phyloP scores from a whole-genome alignment of 2,797 vertebrate genomes.

The Scolopax bukidnonensis region DNA sequence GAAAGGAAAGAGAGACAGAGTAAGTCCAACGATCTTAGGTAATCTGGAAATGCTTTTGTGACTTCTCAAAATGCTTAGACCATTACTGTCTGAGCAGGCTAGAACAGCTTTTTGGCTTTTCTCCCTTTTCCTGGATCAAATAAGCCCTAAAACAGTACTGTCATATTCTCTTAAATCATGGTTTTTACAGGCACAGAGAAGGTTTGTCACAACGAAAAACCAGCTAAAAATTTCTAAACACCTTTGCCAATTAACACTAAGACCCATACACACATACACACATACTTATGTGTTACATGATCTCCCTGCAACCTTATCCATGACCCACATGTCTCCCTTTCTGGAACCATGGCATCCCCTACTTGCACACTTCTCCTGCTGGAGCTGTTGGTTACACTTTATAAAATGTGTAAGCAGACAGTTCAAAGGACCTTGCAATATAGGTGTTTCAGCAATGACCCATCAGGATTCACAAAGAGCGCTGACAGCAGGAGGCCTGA shows the following conservation, averaged over 20 bases:
- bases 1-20: neutral
- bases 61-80: neutral
- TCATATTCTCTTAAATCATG: neutral
- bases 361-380: neutral
- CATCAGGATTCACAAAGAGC: neutral
- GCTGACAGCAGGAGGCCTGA: neutral
- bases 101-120: neutral
- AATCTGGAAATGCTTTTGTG: neutral
- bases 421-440: neutral
- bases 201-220: neutral
- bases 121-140: neutral
- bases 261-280: neutral
- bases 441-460: neutral
- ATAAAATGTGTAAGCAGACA: neutral
- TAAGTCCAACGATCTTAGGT: neutral
- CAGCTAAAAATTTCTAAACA: neutral
- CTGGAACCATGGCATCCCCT: too few species aligned
- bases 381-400: neutral
- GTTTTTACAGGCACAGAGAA: neutral
- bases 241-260: neutral
- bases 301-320: neutral
- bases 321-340: neutral
- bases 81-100: neutral
- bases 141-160: neutral
- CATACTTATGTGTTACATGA: neutral